phyloP scores from a whole-genome alignment of 2,888 invertebrate species.

The Eubasilissa splendida region DNA sequence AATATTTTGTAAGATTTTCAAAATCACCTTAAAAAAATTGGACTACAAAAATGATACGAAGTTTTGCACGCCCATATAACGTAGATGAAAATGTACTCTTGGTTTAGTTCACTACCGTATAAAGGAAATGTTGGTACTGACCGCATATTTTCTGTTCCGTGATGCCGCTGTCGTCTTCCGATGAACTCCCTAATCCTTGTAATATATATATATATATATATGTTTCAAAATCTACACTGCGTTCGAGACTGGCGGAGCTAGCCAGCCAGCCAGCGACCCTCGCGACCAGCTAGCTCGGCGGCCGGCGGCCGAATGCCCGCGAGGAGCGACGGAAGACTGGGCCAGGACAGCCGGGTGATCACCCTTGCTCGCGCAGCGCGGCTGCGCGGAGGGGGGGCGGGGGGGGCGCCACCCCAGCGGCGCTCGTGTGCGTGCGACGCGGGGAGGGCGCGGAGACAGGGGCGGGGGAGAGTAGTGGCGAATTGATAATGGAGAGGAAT shows the following conservation, averaged over 20 bases:
- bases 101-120: too few relatives aligned
- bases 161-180: too few relatives aligned
- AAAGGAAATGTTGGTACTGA: background rate
- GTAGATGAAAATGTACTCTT: too few relatives aligned
- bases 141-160: background rate
- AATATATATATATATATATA: too few relatives aligned
- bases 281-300: conserved; percentile 31
- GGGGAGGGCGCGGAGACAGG: background rate
- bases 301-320: conserved; percentile 42
- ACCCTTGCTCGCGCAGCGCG: conserved; percentile 26
- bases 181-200: too few relatives aligned
- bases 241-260: too few relatives aligned
- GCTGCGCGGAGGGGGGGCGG: conserved; percentile 29
- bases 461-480: background rate
- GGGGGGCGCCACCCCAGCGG: conserved; percentile 10
- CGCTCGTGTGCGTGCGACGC: background rate
- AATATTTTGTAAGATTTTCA: too few relatives aligned
- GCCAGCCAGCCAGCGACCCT: too few relatives aligned
- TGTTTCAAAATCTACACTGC: too few relatives aligned
- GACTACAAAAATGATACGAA: too few relatives aligned
- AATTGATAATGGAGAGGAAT: background rate
- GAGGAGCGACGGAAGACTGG: conserved; percentile 31
- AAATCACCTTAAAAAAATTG: too few relatives aligned
- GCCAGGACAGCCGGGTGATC: conserved; percentile 28
- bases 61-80: too few relatives aligned